Conservation (phyloP, 2,888 invertebrate genomes). For the Hypomecis punctinalis region DNA sequence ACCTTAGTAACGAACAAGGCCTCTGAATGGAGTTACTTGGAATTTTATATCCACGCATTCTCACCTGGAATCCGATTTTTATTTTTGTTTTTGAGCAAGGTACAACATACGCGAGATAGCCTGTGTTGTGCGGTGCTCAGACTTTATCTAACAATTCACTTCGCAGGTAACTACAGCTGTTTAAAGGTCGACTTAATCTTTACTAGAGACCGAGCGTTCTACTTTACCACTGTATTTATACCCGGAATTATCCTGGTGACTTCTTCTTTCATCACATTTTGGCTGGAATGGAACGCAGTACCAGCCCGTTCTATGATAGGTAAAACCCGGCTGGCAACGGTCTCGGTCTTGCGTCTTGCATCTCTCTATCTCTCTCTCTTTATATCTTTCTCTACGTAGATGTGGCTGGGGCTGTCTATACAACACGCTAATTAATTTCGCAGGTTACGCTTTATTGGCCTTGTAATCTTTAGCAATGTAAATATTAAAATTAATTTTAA, state of each 20-base stretch:
- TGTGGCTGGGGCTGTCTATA: constrained; percentile 75
- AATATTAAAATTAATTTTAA: constrained; percentile 47
- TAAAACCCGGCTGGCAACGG: constrained; percentile 79
- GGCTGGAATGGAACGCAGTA: constrained; percentile 96
- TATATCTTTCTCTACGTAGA: constrained; percentile 58
- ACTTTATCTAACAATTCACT: constrained; percentile 72
- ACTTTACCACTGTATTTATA: constrained; percentile 96
- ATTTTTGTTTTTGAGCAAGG: constrained; percentile 50
- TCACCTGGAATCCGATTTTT: constrained; percentile 52
- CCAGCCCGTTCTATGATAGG: constrained; percentile 96
- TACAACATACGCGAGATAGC: constrained; percentile 43
- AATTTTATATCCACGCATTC: constrained; percentile 66
- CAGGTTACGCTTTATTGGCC: constrained; percentile 67
- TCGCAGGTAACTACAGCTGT: constrained; percentile 95
- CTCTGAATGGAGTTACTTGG: constrained; percentile 85
- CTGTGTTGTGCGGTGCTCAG: constrained; percentile 52
- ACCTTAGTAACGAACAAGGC: constrained; percentile 79
- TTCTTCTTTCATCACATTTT: constrained; percentile 94
- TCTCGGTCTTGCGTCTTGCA: constrained; percentile 73
- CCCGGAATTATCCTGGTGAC: constrained; percentile 95
- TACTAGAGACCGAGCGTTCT: constrained; percentile 95
- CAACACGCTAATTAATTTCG: constrained; percentile 71
- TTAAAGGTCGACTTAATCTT: constrained; percentile 94
- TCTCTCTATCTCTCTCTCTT: constrained; percentile 51
- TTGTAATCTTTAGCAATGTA: constrained; percentile 57